Conservation (phyloP, 1,140 invertebrate species). For the Choristoneura fumiferana region DNA sequence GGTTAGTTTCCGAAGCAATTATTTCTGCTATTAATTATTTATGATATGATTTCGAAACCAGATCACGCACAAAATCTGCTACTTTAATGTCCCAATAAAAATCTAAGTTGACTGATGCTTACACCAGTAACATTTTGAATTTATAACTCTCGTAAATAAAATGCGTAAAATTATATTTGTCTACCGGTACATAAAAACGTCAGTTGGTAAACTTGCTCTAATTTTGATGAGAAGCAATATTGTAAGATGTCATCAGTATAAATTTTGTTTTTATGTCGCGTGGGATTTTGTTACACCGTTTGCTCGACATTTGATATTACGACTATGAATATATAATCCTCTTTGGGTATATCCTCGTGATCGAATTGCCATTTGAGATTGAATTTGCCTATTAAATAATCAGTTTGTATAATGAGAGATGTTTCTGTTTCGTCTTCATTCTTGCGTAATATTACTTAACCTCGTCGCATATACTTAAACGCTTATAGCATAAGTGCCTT, state of each 20-base stretch:
- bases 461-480: too few relatives aligned
- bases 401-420: not conserved
- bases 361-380: slow-evolving; percentile 2
- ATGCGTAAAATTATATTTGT: slow-evolving; percentile 9
- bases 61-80: not conserved
- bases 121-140: slow-evolving; percentile 2
- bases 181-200: slow-evolving; percentile 3
- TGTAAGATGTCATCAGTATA: slow-evolving; percentile 4
- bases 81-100: slow-evolving; percentile 18
- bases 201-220: not conserved
- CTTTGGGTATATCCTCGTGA: not conserved
- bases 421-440: not conserved
- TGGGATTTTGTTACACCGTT: not conserved
- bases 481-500: too few relatives aligned
- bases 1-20: not conserved
- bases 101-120: slow-evolving; percentile 11
- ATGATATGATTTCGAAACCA: too few relatives aligned
- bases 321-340: slow-evolving; percentile 7
- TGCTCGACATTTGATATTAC: not conserved
- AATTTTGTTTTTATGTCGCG: slow-evolving; percentile 10
- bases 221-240: not conserved
- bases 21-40: not conserved
- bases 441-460: not conserved
- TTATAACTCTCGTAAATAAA: slow-evolving; percentile 4
- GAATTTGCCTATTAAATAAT: slow-evolving; percentile 9